phyloP scores from a whole-genome alignment of 1,140 invertebrate species.

The Drosophila melanogaster region DNA sequence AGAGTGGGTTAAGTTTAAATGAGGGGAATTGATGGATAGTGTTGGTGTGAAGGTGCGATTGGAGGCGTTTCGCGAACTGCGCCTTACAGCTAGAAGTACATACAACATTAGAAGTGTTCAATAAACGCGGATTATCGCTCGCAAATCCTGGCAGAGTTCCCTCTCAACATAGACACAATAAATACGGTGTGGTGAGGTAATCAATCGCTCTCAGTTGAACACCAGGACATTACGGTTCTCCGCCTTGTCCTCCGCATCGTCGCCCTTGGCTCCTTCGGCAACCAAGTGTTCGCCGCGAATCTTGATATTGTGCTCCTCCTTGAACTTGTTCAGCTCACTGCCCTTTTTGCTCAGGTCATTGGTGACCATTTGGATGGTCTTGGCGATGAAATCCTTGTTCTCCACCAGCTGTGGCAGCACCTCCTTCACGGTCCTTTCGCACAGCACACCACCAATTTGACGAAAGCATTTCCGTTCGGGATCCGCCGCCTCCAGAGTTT shows the following conservation, averaged over 20 bases:
- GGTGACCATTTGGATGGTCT: slow-evolving; percentile 91
- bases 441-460: slow-evolving; percentile 96
- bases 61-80: slow-evolving; percentile 40
- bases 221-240: slow-evolving; percentile 87
- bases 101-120: slow-evolving; percentile 70
- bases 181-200: slow-evolving; percentile 57
- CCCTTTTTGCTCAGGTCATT: slow-evolving; percentile 94
- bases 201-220: slow-evolving; percentile 81
- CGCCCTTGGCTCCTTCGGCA: slow-evolving; percentile 83
- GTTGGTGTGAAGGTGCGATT: slow-evolving; percentile 36
- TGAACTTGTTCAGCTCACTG: slow-evolving; percentile 96
- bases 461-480: slow-evolving; percentile 95
- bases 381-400: slow-evolving; percentile 93
- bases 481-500: slow-evolving; percentile 95
- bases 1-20: slow-evolving; percentile 28
- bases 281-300: slow-evolving; percentile 88
- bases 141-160: slow-evolving; percentile 46
- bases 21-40: slow-evolving; percentile 30
- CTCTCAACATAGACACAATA: slow-evolving; percentile 62
- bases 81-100: slow-evolving; percentile 78
- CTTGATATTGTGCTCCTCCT: slow-evolving; percentile 95
- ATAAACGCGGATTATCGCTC: slow-evolving; percentile 29
- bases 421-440: slow-evolving; percentile 96
- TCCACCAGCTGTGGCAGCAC: slow-evolving; percentile 93
- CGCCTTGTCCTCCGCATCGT: slow-evolving; percentile 77